Base-by-base conservation (phyloP, 2,113 vertebrate species). In the Anthoscopus minutus region DNA sequence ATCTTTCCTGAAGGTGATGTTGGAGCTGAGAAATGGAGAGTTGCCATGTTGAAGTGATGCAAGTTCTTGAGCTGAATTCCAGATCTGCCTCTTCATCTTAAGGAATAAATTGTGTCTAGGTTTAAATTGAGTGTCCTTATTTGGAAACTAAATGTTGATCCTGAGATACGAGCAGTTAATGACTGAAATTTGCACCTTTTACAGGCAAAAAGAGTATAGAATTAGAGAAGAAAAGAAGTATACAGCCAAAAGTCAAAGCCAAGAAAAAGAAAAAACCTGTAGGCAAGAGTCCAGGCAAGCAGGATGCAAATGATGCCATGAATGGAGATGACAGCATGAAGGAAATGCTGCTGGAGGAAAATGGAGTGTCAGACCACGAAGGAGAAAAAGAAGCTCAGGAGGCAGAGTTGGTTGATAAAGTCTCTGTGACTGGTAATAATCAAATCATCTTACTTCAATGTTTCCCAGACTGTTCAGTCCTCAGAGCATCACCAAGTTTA, bases 201-300 rank as follows among this genome's bases (percentile, higher is more conserved):
- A 21, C 87, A 99, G 99, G 99, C n/a, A 99, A 99, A 88, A 99
- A 99, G 96, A 97, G 96, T 56, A 78, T 96, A 86, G 98, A 99
- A 40, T 89, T 99, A 60, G 98, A 99, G 94, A 99, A 98, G 77
- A 99, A 99, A 95, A 98, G 98, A 76, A 96, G 92, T 13, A 95
- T 95, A 20, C 98, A 98, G 53, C 95, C 96, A 54, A 98, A 97
- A 88, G 92, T 95, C 94, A 99, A 98, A 93, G 80, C 95, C 87
- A 99, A 99, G 97, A 99, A 98, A 96, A 99, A 99, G 96, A 99
- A 98, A 82, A 98, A 98, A 76, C 48, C 88, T 2, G 3, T 80
- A 1, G 97, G 78, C 8, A 95, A 95, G 42, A 93, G 78, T 23
- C 85, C 96, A 31, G 45, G 79, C 6, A 97, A 95, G 33, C 93